phyloP scores from a whole-genome alignment of 1,140 invertebrate species.

The Drosophila fuyamai region DNA sequence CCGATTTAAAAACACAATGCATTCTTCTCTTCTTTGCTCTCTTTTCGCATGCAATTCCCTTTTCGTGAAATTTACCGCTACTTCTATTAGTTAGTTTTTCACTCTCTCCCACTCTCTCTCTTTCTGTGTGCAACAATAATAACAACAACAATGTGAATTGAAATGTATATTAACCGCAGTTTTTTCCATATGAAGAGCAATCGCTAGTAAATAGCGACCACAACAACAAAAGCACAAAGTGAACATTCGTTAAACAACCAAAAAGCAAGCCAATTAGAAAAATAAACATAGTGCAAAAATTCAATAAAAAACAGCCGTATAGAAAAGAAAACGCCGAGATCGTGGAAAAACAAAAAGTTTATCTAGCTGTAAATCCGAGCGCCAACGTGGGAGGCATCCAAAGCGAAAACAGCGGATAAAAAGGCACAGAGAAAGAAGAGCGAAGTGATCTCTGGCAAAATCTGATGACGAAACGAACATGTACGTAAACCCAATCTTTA shows the following conservation, averaged over 20 bases:
- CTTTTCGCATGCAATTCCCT: constrained; percentile 21
- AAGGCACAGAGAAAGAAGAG: constrained; percentile 17
- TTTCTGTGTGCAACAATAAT: constrained; percentile 31
- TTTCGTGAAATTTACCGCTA: constrained; percentile 60
- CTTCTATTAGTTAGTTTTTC: constrained; percentile 35
- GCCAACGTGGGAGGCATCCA: constrained; percentile 41
- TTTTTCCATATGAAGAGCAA: constrained; percentile 52
- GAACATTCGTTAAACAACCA: constrained; percentile 44
- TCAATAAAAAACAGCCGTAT: constrained; percentile 9
- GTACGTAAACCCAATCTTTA: constrained; percentile 54
- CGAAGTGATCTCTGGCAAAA: constrained; percentile 24
- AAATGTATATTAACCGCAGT: constrained; percentile 54
- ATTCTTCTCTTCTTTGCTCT: constrained; percentile 14
- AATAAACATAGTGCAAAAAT: constrained; percentile 42
- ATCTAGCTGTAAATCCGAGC: constrained; percentile 34
- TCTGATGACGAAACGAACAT: constrained; percentile 41
- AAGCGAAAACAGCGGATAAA: constrained; percentile 23
- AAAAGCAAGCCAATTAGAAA: constrained; percentile 37
- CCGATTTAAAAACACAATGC: constrained; percentile 30
- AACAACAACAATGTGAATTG: constrained; percentile 34
- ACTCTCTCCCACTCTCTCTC: constrained; percentile 47
- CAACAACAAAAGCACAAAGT: constrained; percentile 56
- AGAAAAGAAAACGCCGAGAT: constrained; percentile 31
- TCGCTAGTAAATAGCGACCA: constrained; percentile 18
- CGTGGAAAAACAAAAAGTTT: constrained; percentile 39